Percentiles rank a stretch among this genome's conserved stretches.
Evolutionary conservation across 2,888 invertebrate species (phyloP).

Genomic region (Eustalomyia histrio): DNA sequence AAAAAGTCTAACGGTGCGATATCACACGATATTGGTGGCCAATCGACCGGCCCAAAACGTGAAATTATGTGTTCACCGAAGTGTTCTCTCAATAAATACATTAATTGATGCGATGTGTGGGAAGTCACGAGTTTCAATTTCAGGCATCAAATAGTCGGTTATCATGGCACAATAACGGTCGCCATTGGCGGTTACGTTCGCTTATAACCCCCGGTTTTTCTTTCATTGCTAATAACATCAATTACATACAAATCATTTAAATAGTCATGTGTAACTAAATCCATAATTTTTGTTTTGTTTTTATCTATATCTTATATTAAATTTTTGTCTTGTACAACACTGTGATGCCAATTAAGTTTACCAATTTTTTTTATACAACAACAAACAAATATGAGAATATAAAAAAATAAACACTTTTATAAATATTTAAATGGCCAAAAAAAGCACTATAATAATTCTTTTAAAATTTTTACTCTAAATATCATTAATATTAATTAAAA

Average conservation of each 20-base stretch:
- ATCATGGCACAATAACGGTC: no score
- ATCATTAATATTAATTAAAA: no score
- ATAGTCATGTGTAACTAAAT: not conserved
- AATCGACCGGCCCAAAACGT: no score
- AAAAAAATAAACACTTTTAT: constrained; percentile 21
- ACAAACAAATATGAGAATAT: constrained; percentile 8
- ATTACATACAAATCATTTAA: constrained; percentile 36
- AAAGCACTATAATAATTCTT: constrained; percentile 30
- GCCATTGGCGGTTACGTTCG: no score
- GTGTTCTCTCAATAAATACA: no score
- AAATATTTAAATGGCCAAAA: constrained; percentile 56
- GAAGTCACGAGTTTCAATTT: no score
- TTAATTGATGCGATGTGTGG: no score
- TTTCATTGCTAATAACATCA: not conserved
- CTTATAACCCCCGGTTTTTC: no score
- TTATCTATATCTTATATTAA: constrained; percentile 52
- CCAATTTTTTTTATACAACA: constrained; percentile 32
- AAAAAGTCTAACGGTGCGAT: no score
- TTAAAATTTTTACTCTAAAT: constrained; percentile 1
- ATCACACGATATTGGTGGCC: no score
- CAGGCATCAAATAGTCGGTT: no score
- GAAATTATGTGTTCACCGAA: no score
- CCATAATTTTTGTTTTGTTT: constrained; percentile 1
- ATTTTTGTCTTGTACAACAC: constrained; percentile 65
- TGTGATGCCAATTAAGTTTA: constrained; percentile 52